phyloP scores from a whole-genome alignment of 2,888 invertebrate species.

The Blastobasis lacticolella region DNA sequence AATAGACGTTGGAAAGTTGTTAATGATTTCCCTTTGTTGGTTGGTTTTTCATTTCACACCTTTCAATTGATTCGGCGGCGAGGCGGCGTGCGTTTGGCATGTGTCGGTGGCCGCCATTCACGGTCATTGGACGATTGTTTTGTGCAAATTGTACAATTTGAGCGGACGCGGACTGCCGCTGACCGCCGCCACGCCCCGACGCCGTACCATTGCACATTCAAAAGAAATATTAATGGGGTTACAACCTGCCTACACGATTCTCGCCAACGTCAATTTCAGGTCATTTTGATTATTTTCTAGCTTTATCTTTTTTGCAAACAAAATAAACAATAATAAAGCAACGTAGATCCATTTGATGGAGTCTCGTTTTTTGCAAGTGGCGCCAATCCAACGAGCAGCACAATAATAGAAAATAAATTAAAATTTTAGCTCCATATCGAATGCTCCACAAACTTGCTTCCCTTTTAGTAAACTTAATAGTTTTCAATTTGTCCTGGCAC shows the following conservation, averaged over 20 bases:
- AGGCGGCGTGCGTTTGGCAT: slow-evolving; percentile 56
- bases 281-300: not conserved
- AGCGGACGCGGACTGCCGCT: slow-evolving; percentile 10
- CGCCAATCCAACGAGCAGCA: slow-evolving; percentile 32
- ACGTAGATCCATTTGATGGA: not conserved
- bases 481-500: slow-evolving; percentile 60
- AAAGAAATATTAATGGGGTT: slow-evolving; percentile 16
- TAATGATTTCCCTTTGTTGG: slow-evolving; percentile 35
- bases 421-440: slow-evolving; percentile 31
- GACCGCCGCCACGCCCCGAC: slow-evolving; percentile 33
- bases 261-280: too few species aligned
- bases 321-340: not conserved
- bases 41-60: slow-evolving; percentile 45
- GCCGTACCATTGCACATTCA: slow-evolving; percentile 31
- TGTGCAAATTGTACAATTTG: slow-evolving; percentile 64
- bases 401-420: slow-evolving; percentile 19
- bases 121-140: slow-evolving; percentile 49
- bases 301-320: too few species aligned
- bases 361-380: slow-evolving; percentile 34
- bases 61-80: slow-evolving; percentile 43
- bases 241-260: too few species aligned
- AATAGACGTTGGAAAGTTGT: slow-evolving; percentile 6
- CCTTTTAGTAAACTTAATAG: slow-evolving; percentile 46
- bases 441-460: slow-evolving; percentile 32
- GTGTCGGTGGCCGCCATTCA: slow-evolving; percentile 58